Evolutionary conservation across 1,140 invertebrate species (phyloP).

Genomic region (Dreissena rostriformis): DNA sequence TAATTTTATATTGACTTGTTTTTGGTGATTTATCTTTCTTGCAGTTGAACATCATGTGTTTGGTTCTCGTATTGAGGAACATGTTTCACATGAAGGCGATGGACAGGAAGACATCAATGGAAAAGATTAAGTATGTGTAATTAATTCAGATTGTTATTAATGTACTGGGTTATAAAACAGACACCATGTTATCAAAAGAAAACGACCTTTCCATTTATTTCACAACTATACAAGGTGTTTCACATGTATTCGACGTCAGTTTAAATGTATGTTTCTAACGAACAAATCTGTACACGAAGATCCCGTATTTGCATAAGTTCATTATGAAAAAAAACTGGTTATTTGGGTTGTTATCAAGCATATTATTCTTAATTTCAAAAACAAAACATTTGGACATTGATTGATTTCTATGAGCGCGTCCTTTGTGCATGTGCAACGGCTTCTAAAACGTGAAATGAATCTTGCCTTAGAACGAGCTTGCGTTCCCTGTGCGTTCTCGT

Average conservation of each 20-base stretch:
- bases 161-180: too few species aligned
- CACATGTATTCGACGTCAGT: neutral
- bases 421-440: too few species aligned
- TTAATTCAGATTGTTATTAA: neutral
- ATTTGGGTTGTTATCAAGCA: too few species aligned
- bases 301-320: neutral
- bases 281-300: neutral
- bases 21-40: neutral
- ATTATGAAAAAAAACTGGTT: neutral
- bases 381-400: too few species aligned
- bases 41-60: neutral
- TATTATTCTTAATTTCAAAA: too few species aligned
- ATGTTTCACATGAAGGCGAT: neutral
- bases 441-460: neutral
- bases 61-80: neutral
- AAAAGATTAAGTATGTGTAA: constrained; percentile 5
- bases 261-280: neutral
- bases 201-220: neutral
- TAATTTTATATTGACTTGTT: neutral
- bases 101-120: neutral
- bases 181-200: neutral
- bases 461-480: constrained; percentile 10
- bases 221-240: neutral
- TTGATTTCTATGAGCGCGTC: too few species aligned
- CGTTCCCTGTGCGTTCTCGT: constrained; percentile 28